Percentiles rank a stretch among this genome's conserved stretches.
Evolutionary conservation across 2,113 vertebrate species (phyloP).

Genomic region (Centropus unirufus): DNA sequence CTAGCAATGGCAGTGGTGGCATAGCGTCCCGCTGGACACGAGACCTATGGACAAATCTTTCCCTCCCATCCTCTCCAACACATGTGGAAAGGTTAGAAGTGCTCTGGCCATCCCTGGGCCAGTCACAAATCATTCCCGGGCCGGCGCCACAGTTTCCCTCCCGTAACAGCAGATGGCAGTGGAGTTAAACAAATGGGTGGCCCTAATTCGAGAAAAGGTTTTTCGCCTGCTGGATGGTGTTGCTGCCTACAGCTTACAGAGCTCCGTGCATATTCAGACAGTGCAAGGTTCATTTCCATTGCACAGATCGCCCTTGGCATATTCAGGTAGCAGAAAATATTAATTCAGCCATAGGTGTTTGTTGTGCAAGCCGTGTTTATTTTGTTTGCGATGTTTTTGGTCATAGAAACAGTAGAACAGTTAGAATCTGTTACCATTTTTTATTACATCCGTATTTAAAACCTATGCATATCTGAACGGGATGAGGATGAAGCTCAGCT

Average conservation of each 20-base stretch:
- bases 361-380: background rate
- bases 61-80: background rate
- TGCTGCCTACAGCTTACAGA: background rate
- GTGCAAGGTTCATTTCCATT: background rate
- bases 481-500: constrained; percentile 25
- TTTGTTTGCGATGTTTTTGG: background rate
- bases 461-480: background rate
- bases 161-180: constrained; percentile 76
- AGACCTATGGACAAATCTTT: background rate
- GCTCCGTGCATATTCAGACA: background rate
- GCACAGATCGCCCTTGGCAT: background rate
- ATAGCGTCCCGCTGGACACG: background rate
- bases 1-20: background rate
- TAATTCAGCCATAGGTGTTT: background rate
- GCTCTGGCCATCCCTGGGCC: background rate
- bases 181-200: constrained; percentile 73
- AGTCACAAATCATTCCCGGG: background rate
- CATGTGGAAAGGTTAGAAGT: background rate
- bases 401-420: background rate
- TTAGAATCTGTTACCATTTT: background rate
- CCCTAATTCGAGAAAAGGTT: background rate
- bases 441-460: background rate
- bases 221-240: background rate
- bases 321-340: background rate
- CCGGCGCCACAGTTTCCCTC: background rate